Evolutionary conservation across 2,113 vertebrate genomes (phyloP).

Genomic region (Platichthys stellatus): DNA sequence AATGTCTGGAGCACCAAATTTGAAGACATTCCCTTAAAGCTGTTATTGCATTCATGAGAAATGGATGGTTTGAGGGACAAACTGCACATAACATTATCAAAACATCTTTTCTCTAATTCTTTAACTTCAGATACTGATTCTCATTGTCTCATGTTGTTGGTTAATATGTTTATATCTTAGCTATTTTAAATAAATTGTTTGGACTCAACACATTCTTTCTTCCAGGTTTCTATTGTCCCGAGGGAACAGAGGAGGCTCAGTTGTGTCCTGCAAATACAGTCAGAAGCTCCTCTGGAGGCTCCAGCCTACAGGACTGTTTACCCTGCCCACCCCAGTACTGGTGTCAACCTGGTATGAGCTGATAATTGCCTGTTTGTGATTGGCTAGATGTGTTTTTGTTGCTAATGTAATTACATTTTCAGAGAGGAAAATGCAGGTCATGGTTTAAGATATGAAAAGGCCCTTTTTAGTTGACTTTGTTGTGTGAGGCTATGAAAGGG

Average conservation of each 20-base stretch:
- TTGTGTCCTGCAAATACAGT: slow-evolving; percentile 87
- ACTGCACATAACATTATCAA: no score
- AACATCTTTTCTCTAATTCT: no score
- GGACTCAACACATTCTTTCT: slow-evolving; percentile 1
- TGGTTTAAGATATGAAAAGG: neutral
- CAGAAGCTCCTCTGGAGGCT: slow-evolving; percentile 79
- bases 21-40: no score
- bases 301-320: slow-evolving; percentile 83
- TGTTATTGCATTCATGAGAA: neutral
- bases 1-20: no score
- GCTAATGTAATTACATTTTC: neutral
- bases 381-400: slow-evolving; percentile 18
- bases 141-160: no score
- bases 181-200: no score
- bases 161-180: no score
- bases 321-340: slow-evolving; percentile 86
- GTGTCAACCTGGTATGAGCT: slow-evolving; percentile 86
- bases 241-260: slow-evolving; percentile 81
- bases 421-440: neutral
- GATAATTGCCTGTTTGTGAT: neutral
- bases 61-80: neutral
- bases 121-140: no score
- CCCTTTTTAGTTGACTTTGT: neutral
- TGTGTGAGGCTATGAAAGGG: slow-evolving; percentile 1
- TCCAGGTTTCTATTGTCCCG: slow-evolving; percentile 89